Evolutionary conservation across 2,113 vertebrate species (phyloP).

Genomic region (Xyliphius kryptos): DNA sequence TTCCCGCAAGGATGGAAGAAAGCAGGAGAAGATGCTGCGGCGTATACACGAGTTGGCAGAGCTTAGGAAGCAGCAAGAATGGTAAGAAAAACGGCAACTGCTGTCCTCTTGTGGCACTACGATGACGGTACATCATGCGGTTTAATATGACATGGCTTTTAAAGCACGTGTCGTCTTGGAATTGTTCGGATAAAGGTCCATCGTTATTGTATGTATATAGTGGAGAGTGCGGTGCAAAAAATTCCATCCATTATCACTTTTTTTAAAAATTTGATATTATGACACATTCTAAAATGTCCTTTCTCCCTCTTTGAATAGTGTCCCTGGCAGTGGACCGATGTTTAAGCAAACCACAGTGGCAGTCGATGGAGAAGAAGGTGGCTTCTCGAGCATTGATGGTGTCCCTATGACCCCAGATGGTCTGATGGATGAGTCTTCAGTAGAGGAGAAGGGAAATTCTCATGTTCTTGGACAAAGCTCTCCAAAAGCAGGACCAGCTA

Average conservation of each 20-base stretch:
- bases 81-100: constrained; percentile 66
- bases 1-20: constrained; percentile 87
- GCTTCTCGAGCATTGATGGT: constrained; percentile 47
- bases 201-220: too few relatives aligned
- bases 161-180: too few relatives aligned
- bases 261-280: too few relatives aligned
- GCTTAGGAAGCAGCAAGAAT: constrained; percentile 83
- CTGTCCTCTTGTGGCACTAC: too few relatives aligned
- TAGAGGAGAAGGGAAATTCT: constrained; percentile 47
- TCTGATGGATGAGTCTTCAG: constrained; percentile 38
- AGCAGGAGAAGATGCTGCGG: constrained; percentile 90
- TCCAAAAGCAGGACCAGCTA: constrained; percentile 56
- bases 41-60: constrained; percentile 90
- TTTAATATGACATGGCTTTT: too few relatives aligned
- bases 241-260: too few relatives aligned
- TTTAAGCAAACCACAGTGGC: constrained; percentile 93
- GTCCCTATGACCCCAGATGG: constrained; percentile 41
- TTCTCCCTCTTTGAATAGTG: constrained; percentile 57
- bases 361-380: constrained; percentile 80
- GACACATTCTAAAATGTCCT: too few relatives aligned
- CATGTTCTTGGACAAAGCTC: constrained; percentile 33
- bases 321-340: constrained; percentile 93
- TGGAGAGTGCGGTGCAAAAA: too few relatives aligned
- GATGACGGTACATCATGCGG: too few relatives aligned
- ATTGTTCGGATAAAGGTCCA: too few relatives aligned